Conservation (phyloP, 2,888 invertebrate genomes). For the Aromia moschata region DNA sequence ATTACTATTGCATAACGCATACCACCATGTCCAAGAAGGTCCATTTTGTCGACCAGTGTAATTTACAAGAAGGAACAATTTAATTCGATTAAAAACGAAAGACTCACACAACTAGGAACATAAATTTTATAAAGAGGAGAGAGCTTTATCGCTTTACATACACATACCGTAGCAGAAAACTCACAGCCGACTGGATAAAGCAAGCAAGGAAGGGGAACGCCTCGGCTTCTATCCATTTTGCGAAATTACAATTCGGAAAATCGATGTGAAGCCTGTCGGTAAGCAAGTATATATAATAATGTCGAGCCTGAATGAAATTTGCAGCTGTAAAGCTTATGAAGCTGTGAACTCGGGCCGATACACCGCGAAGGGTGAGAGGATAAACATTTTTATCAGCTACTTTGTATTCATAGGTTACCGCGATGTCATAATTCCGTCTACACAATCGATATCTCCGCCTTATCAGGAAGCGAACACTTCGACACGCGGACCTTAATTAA, state of each 20-base stretch:
- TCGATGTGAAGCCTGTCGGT: constrained; percentile 29
- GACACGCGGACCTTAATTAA: constrained; percentile 50
- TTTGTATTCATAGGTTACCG: constrained; percentile 63
- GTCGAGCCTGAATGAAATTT: constrained; percentile 53
- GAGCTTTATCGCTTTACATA: too few relatives aligned
- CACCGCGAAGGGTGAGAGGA: constrained; percentile 30
- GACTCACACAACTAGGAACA: too few relatives aligned
- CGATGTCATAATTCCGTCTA: constrained; percentile 58
- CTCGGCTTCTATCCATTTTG: constrained; percentile 10
- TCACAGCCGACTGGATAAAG: too few relatives aligned
- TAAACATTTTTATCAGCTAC: constrained; percentile 61
- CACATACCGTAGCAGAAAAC: too few relatives aligned
- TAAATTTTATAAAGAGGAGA: too few relatives aligned
- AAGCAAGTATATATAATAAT: constrained; percentile 35
- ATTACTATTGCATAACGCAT: too few relatives aligned
- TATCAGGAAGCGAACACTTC: constrained; percentile 55
- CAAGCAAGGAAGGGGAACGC: too few relatives aligned
- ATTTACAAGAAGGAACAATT: too few relatives aligned
- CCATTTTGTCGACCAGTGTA: too few relatives aligned
- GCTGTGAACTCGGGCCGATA: constrained; percentile 50
- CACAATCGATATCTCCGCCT: constrained; percentile 58
- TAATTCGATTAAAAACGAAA: too few relatives aligned
- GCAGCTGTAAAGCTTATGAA: constrained; percentile 55
- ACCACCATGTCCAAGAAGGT: too few relatives aligned
- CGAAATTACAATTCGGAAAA: constrained; percentile 25